Base-by-base conservation (phyloP, 2,888 invertebrate genomes). In the Conus canariensis region DNA sequence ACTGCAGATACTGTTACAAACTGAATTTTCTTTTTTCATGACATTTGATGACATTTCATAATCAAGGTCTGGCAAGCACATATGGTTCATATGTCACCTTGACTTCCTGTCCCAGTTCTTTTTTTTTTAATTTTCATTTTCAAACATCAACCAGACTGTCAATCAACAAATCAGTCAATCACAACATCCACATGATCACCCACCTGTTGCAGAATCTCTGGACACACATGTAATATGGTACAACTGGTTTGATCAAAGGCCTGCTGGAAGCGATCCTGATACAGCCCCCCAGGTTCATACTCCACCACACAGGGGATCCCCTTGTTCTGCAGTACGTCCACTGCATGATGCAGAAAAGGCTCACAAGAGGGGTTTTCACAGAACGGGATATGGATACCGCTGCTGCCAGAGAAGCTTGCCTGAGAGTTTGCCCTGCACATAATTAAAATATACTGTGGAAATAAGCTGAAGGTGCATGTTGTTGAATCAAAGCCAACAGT, bases 391-490 rank as follows among this genome's bases (percentile, higher is more conserved):
- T 85, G 85, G 60, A 60, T 14, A 22, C 85, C 10, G 14, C 12
- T 12, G 7, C n/a, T 60, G 58, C 58, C 22, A 10, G 83, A 19
- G 22, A 9, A 22, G 58, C 59, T 22, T 9, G 83, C 58, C 85
- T 80, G 77, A 30, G 14, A 80, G 14, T 30, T 80, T 80, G 77
- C 77, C 77, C 77, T 80, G 77, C 77, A 45, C 77, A 77, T n/a
- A 22, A 8, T 70, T 14, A 64, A 4, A 64, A 64, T 1, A 64
- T 14, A 64, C 10, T 14, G 64, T 14, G 4, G 7, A 64, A 64
- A 64, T 10, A 64, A 45, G 45, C 45, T 4, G 45, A 45, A 45
- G 45, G 45, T 45, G 45, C 45, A 45, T 45, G 45, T 7, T 22
- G 22, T 22, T 70, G 19, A 8, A 70, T 70, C n/a, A 16, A 19